Percentiles rank a stretch among this genome's conserved stretches.
Conservation (phyloP, 1,140 invertebrate species). For the Drosophila ananassae region DNA sequence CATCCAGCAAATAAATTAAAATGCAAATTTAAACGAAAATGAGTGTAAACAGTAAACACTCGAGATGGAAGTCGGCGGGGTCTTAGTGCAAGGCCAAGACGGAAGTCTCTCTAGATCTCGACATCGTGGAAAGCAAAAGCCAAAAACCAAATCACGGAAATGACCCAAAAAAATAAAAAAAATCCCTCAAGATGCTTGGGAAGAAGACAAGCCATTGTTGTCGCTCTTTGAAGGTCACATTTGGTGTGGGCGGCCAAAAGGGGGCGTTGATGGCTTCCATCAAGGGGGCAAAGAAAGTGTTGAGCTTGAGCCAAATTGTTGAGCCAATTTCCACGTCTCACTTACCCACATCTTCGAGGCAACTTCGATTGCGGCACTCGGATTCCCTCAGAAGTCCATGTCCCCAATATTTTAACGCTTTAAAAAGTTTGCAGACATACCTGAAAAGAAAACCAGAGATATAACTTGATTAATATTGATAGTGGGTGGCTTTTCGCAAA, state of each 20-base stretch:
- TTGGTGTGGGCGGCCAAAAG: conserved; percentile 5
- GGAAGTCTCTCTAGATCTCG: conserved; percentile 33
- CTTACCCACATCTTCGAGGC: conserved; percentile 34
- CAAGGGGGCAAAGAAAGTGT: conserved; percentile 46
- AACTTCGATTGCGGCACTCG: conserved; percentile 36
- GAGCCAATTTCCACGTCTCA: conserved; percentile 64
- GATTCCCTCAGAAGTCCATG: not conserved
- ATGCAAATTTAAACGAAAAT: conserved; percentile 76
- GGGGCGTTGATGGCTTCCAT: conserved; percentile 16
- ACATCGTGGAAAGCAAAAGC: conserved; percentile 50
- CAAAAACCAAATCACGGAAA: conserved; percentile 45
- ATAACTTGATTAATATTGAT: conserved; percentile 40
- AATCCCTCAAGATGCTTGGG: conserved; percentile 11
- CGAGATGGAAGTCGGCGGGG: conserved; percentile 18
- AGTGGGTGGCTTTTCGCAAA: not conserved
- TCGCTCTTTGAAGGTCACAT: conserved; percentile 48
- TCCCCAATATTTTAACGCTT: conserved; percentile 18
- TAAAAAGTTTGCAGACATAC: conserved; percentile 46
- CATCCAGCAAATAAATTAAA: conserved; percentile 67
- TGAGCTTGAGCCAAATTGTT: conserved; percentile 63
- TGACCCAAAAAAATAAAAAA: conserved; percentile 45
- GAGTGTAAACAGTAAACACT: conserved; percentile 65
- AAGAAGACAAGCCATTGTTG: conserved; percentile 49
- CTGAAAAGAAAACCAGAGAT: conserved; percentile 45
- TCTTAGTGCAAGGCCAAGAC: conserved; percentile 33